Evolutionary conservation across 2,797 vertebrate genomes (phyloP), one percentile per base, ranked within the genome.

Genomic region (Lepilemur ruficaudatus): DNA sequence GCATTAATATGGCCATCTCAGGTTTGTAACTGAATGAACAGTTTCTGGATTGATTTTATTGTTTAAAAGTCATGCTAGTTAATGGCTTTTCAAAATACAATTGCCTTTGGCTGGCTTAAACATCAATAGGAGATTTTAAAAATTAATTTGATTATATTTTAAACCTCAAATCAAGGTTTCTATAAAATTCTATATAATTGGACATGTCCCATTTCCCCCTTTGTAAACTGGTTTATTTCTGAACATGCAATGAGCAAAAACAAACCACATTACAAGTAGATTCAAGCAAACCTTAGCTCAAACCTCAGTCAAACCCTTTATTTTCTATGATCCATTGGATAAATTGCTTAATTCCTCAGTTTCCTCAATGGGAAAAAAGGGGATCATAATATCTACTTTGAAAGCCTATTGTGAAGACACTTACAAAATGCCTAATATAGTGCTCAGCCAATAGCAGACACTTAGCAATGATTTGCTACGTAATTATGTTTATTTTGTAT

Each of bases 61-160:
- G 94, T 96, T 93, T 92, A 87, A 94, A 59, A 97, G 79, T 92
- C 83, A 88, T 73, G 91, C 80, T 78, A 72, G 50, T 95, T 81
- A 94, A 96, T 96, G 85, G 35, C 65, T 95, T 97, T 97, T 95
- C 50, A 75, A 92, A 96, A 96, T 94, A 87, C 96, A 95, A 96
- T 96, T 90, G 96, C 90, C 86, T 93, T 67, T 10, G 67, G 91
- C 91, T 78, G 82, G 89, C 91, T 96, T 97, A 90, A 86, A 82
- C 72, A 67, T 91, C 94, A 94, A 83, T 81, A 83, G 80, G 93
- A 95, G 92, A 95, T 89, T 92, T 76, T 14, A 55, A 93, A 93
- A 86, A 91, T 91, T 95, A 93, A 95, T 92, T 87, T 28, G 43
- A 93, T 97, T 93, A 55, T 95, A 81, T 91, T 96, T 95, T 85